Evolutionary conservation across 1,140 invertebrate genomes (phyloP).

Genomic region (Cardiocondyla obscurior): DNA sequence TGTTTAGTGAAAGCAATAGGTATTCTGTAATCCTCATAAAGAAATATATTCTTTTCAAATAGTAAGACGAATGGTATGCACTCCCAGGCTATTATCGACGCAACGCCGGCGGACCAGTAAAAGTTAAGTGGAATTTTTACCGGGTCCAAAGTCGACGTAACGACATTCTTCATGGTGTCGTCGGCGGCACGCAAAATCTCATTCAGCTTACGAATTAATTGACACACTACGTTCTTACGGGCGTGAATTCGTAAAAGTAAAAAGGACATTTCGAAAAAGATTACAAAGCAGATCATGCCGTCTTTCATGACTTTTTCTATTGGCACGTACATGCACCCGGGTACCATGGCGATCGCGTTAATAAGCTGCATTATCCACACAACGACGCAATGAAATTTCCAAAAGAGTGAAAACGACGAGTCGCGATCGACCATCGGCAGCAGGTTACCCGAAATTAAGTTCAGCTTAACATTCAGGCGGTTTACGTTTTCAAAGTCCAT

Average conservation of each 20-base stretch:
- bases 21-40: neutral
- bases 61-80: neutral
- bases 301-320: neutral
- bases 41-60: neutral
- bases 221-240: neutral
- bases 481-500: neutral
- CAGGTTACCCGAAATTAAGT: neutral
- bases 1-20: neutral
- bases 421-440: neutral
- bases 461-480: neutral
- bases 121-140: neutral
- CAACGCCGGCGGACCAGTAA: constrained; percentile 1
- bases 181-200: neutral
- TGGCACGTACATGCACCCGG: neutral
- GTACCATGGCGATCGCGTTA: neutral
- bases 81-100: neutral
- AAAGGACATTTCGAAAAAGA: too few relatives aligned
- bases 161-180: neutral
- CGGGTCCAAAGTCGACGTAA: neutral
- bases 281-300: neutral
- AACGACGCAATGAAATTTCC: neutral
- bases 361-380: neutral
- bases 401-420: neutral
- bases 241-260: too few relatives aligned
- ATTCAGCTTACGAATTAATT: neutral